These are phyloP conservation scores for Drosophila pseudotakahashii DNA, from an alignment of 2,888 invertebrate species.

Conservation along the genomic window DNA sequence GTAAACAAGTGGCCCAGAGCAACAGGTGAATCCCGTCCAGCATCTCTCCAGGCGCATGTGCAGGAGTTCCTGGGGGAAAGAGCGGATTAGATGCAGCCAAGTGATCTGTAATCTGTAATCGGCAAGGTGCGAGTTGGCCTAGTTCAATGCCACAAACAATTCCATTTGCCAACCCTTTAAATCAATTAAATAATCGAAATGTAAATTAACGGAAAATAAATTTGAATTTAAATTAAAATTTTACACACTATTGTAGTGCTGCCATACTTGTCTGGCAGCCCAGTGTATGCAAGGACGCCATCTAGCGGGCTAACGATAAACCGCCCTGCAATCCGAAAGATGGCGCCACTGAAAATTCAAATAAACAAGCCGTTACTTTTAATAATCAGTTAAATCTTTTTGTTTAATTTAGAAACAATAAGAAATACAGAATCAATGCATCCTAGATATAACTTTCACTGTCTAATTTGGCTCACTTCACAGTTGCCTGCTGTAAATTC, in stretches of 20 bases:
- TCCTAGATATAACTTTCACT: not conserved
- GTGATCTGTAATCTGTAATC: not conserved
- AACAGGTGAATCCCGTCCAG: conserved; percentile 41
- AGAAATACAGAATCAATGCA: not conserved
- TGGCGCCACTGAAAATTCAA: not conserved
- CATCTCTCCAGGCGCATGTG: conserved; percentile 44
- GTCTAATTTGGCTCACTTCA: not conserved
- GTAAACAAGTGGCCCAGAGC: conserved; percentile 43
- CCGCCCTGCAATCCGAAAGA: not conserved
- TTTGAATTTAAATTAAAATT: not conserved
- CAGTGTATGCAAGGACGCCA: not conserved
- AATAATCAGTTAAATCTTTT: not conserved
- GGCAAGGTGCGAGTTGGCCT: not conserved
- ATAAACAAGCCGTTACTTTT: not conserved
- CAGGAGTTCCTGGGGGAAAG: not conserved
- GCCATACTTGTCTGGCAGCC: not conserved
- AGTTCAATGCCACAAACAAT: not conserved
- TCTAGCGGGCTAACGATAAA: not conserved
- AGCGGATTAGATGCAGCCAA: no score
- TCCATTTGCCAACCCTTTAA: not conserved
- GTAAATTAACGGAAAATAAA: not conserved
- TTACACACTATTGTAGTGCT: not conserved
- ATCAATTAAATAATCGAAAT: not conserved
- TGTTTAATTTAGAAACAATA: no score
- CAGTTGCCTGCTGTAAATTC: not conserved